These are phyloP conservation scores for Anoncus sp. DNA, from an alignment of 2,888 invertebrate species.

Conservation along the genomic window DNA sequence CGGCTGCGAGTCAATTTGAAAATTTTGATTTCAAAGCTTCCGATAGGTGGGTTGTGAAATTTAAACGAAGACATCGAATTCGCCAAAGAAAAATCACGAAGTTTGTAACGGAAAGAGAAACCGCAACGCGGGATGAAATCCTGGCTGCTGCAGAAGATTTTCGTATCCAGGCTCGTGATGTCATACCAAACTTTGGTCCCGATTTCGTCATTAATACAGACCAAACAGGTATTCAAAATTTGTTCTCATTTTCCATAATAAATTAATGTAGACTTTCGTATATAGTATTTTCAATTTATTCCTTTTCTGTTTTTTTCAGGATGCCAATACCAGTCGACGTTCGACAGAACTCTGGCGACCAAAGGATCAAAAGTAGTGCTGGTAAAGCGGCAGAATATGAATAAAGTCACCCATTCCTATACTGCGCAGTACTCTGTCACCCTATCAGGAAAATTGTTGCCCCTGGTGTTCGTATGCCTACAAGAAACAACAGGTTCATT, in stretches of 20 bases:
- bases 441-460: slow-evolving; percentile 50
- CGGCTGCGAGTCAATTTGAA: slow-evolving; percentile 62
- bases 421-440: slow-evolving; percentile 57
- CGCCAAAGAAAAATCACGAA: slow-evolving; percentile 57
- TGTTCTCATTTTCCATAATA: slow-evolving; percentile 3
- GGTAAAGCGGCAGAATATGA: slow-evolving; percentile 42
- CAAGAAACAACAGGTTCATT: slow-evolving; percentile 43
- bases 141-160: slow-evolving; percentile 50
- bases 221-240: no score
- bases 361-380: slow-evolving; percentile 37
- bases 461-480: slow-evolving; percentile 52
- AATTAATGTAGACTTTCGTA: slow-evolving; percentile 42
- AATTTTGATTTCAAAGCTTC: slow-evolving; percentile 61
- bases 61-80: slow-evolving; percentile 60
- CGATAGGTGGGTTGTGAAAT: slow-evolving; percentile 53
- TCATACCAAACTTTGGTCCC: slow-evolving; percentile 53
- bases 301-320: slow-evolving; percentile 63
- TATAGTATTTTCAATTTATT: slow-evolving; percentile 31
- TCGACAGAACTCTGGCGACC: slow-evolving; percentile 39
- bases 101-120: slow-evolving; percentile 52
- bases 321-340: slow-evolving; percentile 51
- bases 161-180: slow-evolving; percentile 28
- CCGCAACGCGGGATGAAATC: slow-evolving; percentile 45
- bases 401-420: no score
- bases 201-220: no score